phyloP scores from a whole-genome alignment of 2,113 vertebrate species.

The Apistogramma diplotaenia region DNA sequence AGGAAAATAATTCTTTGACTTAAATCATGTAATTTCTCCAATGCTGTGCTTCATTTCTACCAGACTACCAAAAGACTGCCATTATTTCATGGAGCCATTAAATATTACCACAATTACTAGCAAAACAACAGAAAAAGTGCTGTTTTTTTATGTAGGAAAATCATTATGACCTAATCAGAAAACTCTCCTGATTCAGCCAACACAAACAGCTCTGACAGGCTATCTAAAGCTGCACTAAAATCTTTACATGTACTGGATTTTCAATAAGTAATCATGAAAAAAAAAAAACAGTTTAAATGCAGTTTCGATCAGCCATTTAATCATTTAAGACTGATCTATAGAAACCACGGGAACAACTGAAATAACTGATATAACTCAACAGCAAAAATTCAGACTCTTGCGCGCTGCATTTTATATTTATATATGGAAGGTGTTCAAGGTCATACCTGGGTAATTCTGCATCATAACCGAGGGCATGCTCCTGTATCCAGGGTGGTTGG shows the following conservation, averaged over 20 bases:
- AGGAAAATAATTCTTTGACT: neutral
- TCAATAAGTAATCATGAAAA: neutral
- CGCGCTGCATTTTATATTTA: neutral
- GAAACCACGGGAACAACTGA: neutral
- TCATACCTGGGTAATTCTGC: conserved; percentile 97
- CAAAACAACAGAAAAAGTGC: neutral
- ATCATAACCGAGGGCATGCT: conserved; percentile 98
- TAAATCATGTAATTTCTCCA: neutral
- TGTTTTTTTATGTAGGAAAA: neutral
- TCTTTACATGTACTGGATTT: neutral
- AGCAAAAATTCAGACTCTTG: neutral
- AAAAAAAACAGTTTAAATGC: neutral
- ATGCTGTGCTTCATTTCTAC: neutral
- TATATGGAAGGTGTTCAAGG: neutral
- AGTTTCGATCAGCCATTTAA: neutral
- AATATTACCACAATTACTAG: neutral
- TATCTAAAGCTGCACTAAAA: neutral
- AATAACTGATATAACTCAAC: neutral
- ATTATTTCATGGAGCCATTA: neutral
- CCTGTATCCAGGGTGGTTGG: conserved; percentile 94
- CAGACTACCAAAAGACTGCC: neutral
- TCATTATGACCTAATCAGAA: neutral
- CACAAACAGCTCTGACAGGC: neutral
- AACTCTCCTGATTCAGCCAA: neutral
- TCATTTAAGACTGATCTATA: neutral